phyloP scores from a whole-genome alignment of 2,797 vertebrate species.

The Acanthiza pusilla region DNA sequence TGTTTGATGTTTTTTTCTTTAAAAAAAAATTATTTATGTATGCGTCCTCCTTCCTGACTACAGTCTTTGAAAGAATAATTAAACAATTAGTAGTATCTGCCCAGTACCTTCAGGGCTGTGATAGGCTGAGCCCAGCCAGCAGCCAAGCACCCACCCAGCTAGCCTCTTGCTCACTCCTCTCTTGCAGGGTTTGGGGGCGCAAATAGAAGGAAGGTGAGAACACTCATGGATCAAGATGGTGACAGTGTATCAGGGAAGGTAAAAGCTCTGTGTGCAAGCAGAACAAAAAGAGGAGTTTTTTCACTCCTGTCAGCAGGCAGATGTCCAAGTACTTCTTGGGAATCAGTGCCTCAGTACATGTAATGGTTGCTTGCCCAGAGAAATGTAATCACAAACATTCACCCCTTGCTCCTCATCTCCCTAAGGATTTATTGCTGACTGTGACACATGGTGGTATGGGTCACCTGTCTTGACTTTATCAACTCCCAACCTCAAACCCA shows the following conservation, averaged over 20 bases:
- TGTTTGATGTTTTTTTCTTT: not conserved
- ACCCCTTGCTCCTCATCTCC: not conserved
- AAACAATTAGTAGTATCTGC: not conserved
- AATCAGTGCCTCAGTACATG: not conserved
- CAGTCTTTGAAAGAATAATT: not conserved
- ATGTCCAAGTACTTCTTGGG: not conserved
- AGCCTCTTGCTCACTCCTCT: not conserved
- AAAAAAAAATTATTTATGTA: not conserved
- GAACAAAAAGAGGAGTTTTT: not conserved
- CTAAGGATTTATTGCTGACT: not conserved
- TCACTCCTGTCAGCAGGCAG: not conserved
- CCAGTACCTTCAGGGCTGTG: not conserved
- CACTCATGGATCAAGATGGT: not conserved
- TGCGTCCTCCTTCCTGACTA: not conserved
- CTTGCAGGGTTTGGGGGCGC: rapidly evolving
- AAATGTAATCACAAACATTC: not conserved
- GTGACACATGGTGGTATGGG: not conserved
- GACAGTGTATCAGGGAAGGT: not conserved
- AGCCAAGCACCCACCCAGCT: not conserved
- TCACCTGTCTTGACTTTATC: not conserved
- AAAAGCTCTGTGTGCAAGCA: not conserved
- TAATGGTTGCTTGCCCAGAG: not conserved
- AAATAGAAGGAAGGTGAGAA: not conserved
- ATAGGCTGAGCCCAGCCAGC: not conserved
- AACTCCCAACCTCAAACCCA: not conserved